phyloP scores from a whole-genome alignment of 1,140 invertebrate genomes.

The Lepidostoma basale region DNA sequence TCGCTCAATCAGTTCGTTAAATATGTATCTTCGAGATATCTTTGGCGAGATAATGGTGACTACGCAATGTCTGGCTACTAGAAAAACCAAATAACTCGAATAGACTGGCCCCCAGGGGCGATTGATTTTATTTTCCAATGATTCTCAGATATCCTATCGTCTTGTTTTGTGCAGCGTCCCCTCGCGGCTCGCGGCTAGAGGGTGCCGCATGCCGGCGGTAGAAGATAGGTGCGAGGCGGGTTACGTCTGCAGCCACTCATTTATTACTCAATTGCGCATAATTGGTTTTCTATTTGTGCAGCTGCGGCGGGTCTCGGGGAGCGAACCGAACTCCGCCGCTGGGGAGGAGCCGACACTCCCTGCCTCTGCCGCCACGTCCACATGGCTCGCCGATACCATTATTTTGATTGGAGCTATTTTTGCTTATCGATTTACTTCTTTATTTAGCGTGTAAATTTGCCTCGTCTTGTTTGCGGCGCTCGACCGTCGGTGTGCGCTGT shows the following conservation, averaged over 20 bases:
- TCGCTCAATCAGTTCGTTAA: too few species aligned
- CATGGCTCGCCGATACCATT: background rate
- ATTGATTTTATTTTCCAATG: background rate
- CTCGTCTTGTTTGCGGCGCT: background rate
- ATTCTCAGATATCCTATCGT: background rate
- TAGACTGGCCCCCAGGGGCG: background rate
- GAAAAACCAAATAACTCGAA: background rate
- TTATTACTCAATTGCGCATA: background rate
- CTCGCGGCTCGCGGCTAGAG: too few species aligned
- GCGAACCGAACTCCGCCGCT: background rate
- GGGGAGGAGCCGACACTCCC: background rate
- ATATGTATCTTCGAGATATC: too few species aligned
- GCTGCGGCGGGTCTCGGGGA: background rate
- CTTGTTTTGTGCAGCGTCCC: background rate
- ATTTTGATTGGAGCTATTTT: background rate
- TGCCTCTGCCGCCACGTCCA: background rate
- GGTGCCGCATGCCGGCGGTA: too few species aligned
- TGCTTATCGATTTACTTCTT: background rate
- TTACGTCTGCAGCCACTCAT: background rate
- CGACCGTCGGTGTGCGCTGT: background rate
- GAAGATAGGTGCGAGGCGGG: background rate
- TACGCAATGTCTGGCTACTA: background rate
- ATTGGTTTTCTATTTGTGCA: background rate
- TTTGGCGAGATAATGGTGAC: background rate
- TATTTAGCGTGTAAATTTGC: background rate